Evolutionary conservation across 2,888 invertebrate genomes (phyloP).

Genomic region (Polylopha cassiicola): DNA sequence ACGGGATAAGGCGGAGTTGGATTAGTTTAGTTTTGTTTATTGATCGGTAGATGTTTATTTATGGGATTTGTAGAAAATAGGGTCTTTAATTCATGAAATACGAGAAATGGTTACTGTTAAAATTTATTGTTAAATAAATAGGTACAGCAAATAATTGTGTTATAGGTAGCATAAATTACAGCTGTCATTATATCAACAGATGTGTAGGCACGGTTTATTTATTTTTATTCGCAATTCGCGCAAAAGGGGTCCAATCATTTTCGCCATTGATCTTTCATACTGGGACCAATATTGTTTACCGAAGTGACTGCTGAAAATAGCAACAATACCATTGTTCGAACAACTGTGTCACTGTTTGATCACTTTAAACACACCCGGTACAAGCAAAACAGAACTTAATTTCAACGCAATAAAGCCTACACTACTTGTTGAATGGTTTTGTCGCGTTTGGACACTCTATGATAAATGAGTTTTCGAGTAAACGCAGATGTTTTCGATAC

Average conservation of each 20-base stretch:
- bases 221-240: no score
- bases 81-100: no score
- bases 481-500: constrained; percentile 19
- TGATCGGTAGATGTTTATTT: no score
- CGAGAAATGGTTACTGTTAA: no score
- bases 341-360: constrained; percentile 3
- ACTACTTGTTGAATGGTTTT: not conserved
- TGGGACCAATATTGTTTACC: constrained; percentile 20
- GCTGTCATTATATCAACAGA: no score
- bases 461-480: constrained; percentile 21
- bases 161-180: no score
- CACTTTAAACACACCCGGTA: not conserved
- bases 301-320: constrained; percentile 20
- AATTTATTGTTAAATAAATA: no score
- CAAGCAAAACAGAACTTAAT: constrained; percentile 1
- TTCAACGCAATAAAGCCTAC: not conserved
- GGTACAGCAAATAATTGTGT: no score
- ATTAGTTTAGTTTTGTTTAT: no score
- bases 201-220: no score
- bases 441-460: constrained; percentile 11
- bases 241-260: not conserved
- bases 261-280: constrained; percentile 4
- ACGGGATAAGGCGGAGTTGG: no score
- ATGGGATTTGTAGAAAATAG: no score
- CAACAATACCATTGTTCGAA: constrained; percentile 19